Evolutionary conservation across 1,140 invertebrate genomes (phyloP), one percentile per base, ranked within the genome.

Genomic region (Apocrypta bakeri): DNA sequence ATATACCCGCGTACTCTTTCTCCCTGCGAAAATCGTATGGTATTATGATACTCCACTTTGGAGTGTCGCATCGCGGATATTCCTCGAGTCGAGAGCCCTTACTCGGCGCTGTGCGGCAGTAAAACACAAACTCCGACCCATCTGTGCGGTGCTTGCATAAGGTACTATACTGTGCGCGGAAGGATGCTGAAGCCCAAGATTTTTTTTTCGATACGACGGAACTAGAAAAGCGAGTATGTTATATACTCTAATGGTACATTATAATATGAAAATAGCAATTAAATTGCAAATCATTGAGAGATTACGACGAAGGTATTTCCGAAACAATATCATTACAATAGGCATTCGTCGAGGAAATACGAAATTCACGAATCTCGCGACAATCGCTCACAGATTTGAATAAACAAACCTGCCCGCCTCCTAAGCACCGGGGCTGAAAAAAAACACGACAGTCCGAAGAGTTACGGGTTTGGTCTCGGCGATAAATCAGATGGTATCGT

Each of bases 401-500:
- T 64, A 72, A 40, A 42, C 14, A 80, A 63, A 27, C 25, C 48
- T 21, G 21, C 17, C 48, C 17, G 48, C 48, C 48, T 21, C 21
- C 40, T 14, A 48, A n/a, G 29, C 48, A 56, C 48, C 48, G 56
- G 64, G 4, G 63, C 14, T 24, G 33, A 17, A 74, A 17, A 37
- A 74, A 9, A 37, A 68, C 75, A 74, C 61, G 76, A 79, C 64
- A 64, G 76, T 14, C 25, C 29, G 6, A 79, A 33, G 68, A 80
- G 71, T 75, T 42, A 82, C 76, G 71, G 37, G 48, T 56, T 48
- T 63, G 40, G 14, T 56, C 77, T 33, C 69, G 66, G 63, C 78
- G 40, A 76, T 83, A 83, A 83, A 83, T 83, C 63, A 69, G 82
- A 83, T 83, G 74, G 75, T 80, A 83, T 83, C 78, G 82, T 56